Evolutionary conservation across 2,113 vertebrate genomes (phyloP).

Genomic region (Pelecanus crispus): DNA sequence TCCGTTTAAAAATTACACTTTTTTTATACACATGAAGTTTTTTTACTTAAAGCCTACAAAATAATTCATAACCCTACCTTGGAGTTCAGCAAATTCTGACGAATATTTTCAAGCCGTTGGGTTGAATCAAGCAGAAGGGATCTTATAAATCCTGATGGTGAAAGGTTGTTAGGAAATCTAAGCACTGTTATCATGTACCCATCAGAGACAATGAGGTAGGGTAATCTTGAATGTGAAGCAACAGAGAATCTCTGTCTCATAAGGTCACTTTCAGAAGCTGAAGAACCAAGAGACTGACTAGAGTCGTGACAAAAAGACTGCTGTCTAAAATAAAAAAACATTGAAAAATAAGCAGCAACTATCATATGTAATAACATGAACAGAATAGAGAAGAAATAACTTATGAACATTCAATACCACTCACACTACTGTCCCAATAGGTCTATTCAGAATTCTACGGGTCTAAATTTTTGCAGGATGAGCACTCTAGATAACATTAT

Average conservation of each 20-base stretch:
- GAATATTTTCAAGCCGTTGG: constrained; percentile 78
- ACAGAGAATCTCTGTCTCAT: constrained; percentile 90
- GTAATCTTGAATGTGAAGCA: constrained; percentile 83
- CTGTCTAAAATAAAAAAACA: constrained; percentile 70
- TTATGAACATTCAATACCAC: neutral
- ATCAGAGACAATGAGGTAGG: constrained; percentile 90
- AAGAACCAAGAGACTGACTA: constrained; percentile 77
- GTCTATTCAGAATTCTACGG: neutral
- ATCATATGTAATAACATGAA: neutral
- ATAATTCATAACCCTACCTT: constrained; percentile 69
- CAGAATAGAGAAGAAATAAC: neutral
- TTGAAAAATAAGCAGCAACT: neutral
- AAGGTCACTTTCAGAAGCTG: constrained; percentile 79
- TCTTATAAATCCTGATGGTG: constrained; percentile 77
- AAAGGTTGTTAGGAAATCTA: constrained; percentile 67
- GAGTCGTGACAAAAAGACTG: constrained; percentile 64
- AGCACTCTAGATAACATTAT: neutral
- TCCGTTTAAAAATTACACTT: accelerated
- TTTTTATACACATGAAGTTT: neutral
- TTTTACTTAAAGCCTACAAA: neutral
- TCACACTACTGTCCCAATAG: neutral
- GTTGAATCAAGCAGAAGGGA: constrained; percentile 77
- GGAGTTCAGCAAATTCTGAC: constrained; percentile 47
- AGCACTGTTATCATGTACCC: constrained; percentile 91
- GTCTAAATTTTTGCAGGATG: neutral